Percentiles rank a stretch among this genome's conserved stretches.
These are phyloP conservation scores for Camptogramma bilineatum DNA, from an alignment of 2,888 invertebrate species.

Conservation along the genomic window DNA sequence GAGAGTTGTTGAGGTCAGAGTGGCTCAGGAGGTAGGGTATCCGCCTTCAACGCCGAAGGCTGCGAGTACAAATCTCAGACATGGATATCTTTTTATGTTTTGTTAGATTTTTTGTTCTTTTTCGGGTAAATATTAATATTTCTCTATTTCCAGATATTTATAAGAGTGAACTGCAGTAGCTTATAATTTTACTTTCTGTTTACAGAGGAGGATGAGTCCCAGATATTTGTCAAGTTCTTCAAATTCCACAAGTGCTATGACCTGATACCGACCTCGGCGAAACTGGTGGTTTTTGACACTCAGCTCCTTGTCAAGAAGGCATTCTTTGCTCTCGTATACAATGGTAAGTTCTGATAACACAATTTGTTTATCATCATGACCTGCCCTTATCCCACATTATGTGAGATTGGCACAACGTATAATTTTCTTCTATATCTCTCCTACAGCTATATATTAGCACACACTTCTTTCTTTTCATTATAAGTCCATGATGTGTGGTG, in stretches of 20 bases:
- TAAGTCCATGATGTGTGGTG: too few relatives aligned
- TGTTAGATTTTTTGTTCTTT: too few relatives aligned
- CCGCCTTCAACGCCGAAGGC: too few relatives aligned
- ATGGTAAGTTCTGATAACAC: constrained; percentile 87
- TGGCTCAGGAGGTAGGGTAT: too few relatives aligned
- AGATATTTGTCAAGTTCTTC: constrained; percentile 99
- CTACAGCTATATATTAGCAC: too few relatives aligned
- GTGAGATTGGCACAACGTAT: background rate
- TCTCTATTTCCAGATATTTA: too few relatives aligned
- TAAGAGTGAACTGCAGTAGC: background rate
- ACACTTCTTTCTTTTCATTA: too few relatives aligned
- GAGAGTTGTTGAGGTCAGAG: too few relatives aligned
- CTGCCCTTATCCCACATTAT: background rate
- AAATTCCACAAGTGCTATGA: constrained; percentile 99
- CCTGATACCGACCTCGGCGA: constrained; percentile 99
- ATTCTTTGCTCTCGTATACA: constrained; percentile 99
- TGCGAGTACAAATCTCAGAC: too few relatives aligned
- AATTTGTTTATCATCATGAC: background rate
- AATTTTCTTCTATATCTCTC: too few relatives aligned
- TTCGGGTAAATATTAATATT: too few relatives aligned
- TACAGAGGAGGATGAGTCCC: constrained; percentile 97
- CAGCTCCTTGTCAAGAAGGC: constrained; percentile 99
- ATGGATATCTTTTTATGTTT: too few relatives aligned
- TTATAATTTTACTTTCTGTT: constrained; percentile 29
- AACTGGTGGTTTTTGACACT: constrained; percentile 99